Evolutionary conservation across 1,140 invertebrate species (phyloP).

Genomic region (Tigriopus japonicus): DNA sequence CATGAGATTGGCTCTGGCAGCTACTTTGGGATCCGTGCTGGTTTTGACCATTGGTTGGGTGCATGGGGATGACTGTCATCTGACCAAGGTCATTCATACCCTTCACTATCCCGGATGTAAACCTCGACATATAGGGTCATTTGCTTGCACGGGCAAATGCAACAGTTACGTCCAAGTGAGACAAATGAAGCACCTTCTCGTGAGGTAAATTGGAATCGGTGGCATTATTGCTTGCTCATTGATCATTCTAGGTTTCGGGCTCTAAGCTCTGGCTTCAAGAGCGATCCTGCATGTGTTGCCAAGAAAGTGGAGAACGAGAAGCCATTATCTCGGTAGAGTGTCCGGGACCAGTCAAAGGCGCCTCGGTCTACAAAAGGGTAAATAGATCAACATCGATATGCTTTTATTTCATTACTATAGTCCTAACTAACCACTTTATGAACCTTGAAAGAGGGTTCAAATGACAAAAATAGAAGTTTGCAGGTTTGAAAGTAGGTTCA

Average conservation of each 20-base stretch:
- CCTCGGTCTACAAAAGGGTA: conserved; percentile 25
- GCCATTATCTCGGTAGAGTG: conserved; percentile 69
- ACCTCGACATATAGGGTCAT: conserved; percentile 78
- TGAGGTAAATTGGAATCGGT: background rate
- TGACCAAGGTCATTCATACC: conserved; percentile 76
- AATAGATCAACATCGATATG: too few species aligned
- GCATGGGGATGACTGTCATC: conserved; percentile 56
- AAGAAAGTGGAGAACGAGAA: conserved; percentile 76
- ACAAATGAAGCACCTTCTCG: too few species aligned
- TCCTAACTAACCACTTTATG: too few species aligned
- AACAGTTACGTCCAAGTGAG: conserved; percentile 73
- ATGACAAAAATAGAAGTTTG: too few species aligned
- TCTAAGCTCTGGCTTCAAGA: conserved; percentile 94
- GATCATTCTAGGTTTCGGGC: conserved; percentile 51
- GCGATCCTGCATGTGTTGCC: conserved; percentile 79
- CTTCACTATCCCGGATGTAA: conserved; percentile 76
- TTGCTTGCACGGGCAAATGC: conserved; percentile 73
- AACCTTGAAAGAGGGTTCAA: too few species aligned
- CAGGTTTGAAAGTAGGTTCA: too few species aligned
- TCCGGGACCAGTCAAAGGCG: conserved; percentile 22
- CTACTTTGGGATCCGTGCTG: background rate
- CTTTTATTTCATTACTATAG: too few species aligned
- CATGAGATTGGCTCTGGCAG: too few species aligned
- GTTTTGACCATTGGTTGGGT: background rate
- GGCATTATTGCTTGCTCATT: background rate